Base-by-base conservation (phyloP, 2,888 invertebrate genomes). In the Pachliopta kotzebuea region DNA sequence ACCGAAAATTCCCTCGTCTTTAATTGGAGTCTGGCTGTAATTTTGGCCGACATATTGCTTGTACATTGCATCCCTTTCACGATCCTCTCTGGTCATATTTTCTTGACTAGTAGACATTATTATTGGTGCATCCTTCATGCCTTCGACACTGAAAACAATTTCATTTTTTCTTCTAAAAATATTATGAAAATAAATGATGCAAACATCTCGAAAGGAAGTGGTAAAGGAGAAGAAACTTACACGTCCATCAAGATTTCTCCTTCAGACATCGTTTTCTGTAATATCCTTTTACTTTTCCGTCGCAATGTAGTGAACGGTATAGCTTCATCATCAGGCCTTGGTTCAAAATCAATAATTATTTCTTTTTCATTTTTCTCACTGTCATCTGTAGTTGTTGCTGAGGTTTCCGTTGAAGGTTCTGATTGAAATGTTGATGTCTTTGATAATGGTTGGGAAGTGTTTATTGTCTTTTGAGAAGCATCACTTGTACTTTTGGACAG, bases 331-430 rank as follows among this genome's bases (percentile, higher is more conserved):
- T 94, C 94, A 18, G 94, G 87, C 68, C 94, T 93, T 8, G 97
- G 97, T 84, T 97, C 96, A 80, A 97, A 97, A 80, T 97, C 96
- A 71, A 97, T 97, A 68, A 97, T 95, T 64, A 97, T 97, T 86
- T 97, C 97, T 73, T 94, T 94, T 79, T 95, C 95, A 75, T 94
- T 94, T 72, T 94, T 93, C 69, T 94, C 92, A 79, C 93, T 91
- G 56, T 92, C 92, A 69, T 90, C 91, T 23, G 92, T 92, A 17
- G 92, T 92, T 3, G 92, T 92, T 4, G 85, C 90, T 11, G 92
- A 92, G 45, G 90, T 92, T 79, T 92, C 92, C 45, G 92, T 92
- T 0, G 92, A 92, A 67, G 90, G 88, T 71, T 92, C 92, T n/a
- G 92, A 92, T 81, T 92, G 92, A 60, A 92, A 88, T 21, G 92